Evolutionary conservation across 2,797 vertebrate genomes (phyloP).

Genomic region (Ibycter americanus): DNA sequence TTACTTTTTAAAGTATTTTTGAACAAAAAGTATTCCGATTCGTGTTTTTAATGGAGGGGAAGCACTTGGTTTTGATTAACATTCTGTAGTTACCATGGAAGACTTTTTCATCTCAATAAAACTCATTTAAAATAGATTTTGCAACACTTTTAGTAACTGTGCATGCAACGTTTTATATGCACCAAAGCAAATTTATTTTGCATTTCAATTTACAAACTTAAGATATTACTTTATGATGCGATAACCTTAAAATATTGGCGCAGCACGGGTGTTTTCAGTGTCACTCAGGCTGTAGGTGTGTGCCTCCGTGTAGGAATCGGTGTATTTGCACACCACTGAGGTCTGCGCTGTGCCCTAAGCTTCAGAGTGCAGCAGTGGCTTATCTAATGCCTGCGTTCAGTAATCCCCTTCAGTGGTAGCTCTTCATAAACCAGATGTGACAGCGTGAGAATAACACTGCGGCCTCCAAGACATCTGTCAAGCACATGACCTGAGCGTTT

Average conservation of each 20-base stretch:
- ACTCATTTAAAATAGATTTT: slow-evolving; percentile 64
- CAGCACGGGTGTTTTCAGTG: neutral
- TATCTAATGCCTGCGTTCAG: neutral
- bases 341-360: neutral
- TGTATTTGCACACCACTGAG: neutral
- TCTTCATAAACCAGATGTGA: neutral
- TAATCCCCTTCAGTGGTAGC: neutral
- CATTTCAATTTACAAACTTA: neutral
- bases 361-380: neutral
- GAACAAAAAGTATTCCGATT: slow-evolving; percentile 48
- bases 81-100: slow-evolving; percentile 49
- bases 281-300: neutral
- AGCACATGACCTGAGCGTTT: neutral
- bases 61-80: slow-evolving; percentile 60
- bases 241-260: neutral
- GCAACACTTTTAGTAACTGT: slow-evolving; percentile 31
- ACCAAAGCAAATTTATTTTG: neutral
- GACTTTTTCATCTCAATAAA: slow-evolving; percentile 61
- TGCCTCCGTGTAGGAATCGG: neutral
- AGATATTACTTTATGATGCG: neutral
- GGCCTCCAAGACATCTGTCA: neutral
- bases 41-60: slow-evolving; percentile 36
- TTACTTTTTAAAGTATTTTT: slow-evolving; percentile 64
- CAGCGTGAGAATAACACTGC: neutral
- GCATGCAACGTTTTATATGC: neutral